Percentiles rank a stretch among this genome's conserved stretches.
These are phyloP conservation scores for Leguminivora glycinivorella DNA, from an alignment of 1,140 invertebrate species.

Conservation along the genomic window DNA sequence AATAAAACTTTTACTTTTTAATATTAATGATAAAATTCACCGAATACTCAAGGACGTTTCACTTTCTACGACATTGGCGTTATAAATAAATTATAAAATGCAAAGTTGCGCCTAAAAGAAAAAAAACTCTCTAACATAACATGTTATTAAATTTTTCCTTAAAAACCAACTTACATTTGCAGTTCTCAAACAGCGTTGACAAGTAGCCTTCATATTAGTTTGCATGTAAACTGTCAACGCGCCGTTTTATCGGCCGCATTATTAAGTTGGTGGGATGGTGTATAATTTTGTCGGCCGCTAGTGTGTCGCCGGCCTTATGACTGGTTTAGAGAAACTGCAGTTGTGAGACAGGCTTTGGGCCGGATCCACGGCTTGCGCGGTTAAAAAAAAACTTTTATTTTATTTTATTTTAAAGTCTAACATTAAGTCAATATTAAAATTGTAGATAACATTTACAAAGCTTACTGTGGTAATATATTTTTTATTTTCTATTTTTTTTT, in stretches of 20 bases:
- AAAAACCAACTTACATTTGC: constrained; percentile 39
- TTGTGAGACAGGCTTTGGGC: neutral
- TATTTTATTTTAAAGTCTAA: too few relatives aligned
- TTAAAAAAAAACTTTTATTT: neutral
- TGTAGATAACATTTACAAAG: too few relatives aligned
- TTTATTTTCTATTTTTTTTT: neutral
- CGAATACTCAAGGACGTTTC: neutral
- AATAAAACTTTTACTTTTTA: constrained; percentile 1
- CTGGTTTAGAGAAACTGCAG: constrained; percentile 20
- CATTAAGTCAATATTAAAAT: too few relatives aligned
- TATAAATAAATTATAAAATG: neutral
- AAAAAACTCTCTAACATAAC: neutral
- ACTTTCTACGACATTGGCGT: constrained; percentile 1
- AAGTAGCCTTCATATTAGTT: neutral
- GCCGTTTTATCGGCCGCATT: neutral
- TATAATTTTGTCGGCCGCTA: neutral
- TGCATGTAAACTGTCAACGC: neutral
- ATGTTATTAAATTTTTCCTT: constrained; percentile 51
- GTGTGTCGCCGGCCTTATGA: constrained; percentile 8
- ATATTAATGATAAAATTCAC: neutral
- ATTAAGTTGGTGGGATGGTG: neutral
- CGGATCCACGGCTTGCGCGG: neutral
- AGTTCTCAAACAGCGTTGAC: neutral
- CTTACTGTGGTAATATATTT: neutral
- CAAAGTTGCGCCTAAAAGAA: neutral